These are phyloP conservation scores for Onychorhynchus coronatus DNA, from an alignment of 2,113 vertebrate species.

Conservation along the genomic window DNA sequence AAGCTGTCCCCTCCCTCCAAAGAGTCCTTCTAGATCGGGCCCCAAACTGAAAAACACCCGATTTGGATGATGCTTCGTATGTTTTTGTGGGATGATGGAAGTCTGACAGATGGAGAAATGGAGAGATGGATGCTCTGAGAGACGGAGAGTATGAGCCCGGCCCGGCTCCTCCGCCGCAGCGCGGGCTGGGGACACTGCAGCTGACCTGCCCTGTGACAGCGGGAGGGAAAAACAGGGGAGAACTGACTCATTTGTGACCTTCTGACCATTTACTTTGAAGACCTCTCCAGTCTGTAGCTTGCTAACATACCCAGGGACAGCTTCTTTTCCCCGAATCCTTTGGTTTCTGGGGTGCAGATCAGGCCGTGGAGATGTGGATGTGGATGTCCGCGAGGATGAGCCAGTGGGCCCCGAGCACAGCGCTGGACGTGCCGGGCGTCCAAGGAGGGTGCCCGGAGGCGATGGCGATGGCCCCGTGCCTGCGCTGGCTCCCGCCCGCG, in stretches of 20 bases:
- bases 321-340: not conserved
- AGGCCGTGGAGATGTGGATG: rapidly evolving
- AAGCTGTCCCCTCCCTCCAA: not conserved
- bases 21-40: not conserved
- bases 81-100: too few relatives aligned
- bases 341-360: not conserved
- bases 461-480: not conserved
- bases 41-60: not conserved
- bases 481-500: too few relatives aligned
- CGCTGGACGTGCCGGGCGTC: not conserved
- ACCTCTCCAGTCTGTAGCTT: not conserved
- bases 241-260: rapidly evolving
- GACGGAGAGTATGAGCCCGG: too few relatives aligned
- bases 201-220: not conserved
- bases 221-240: not conserved
- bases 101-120: not conserved
- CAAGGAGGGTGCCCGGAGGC: not conserved
- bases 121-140: too few relatives aligned
- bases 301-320: not conserved
- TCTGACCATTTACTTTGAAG: not conserved
- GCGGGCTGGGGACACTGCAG: too few relatives aligned
- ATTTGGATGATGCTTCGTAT: rapidly evolving
- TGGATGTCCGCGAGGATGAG: not conserved
- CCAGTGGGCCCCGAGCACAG: not conserved
- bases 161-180: too few relatives aligned